phyloP scores from a whole-genome alignment of 2,797 vertebrate genomes.

The Poecilia picta region DNA sequence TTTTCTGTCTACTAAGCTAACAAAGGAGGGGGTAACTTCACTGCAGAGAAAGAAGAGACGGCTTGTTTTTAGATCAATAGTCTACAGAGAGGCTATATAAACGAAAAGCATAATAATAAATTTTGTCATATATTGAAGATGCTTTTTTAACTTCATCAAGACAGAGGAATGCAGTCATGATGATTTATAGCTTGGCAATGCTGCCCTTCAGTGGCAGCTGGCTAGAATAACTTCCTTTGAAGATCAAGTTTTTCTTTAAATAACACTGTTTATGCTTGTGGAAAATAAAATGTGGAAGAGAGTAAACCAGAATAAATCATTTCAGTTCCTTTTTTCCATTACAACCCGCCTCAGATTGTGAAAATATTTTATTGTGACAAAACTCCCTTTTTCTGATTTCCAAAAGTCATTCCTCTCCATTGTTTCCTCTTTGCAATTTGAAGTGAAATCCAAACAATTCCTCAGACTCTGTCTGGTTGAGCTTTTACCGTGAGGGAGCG shows the following conservation, averaged over 20 bases:
- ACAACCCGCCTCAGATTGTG: constrained; percentile 34
- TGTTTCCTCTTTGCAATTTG: constrained; percentile 31
- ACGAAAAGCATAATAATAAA: constrained; percentile 32
- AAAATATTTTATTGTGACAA: constrained; percentile 50
- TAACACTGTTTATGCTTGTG: background rate
- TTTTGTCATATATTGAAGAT: constrained; percentile 13
- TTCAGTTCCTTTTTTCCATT: constrained; percentile 8
- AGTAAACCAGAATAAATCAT: constrained; percentile 25
- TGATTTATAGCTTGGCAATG: constrained; percentile 80
- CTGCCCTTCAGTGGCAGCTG: constrained; percentile 80
- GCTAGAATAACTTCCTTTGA: constrained; percentile 66
- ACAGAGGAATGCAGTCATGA: constrained; percentile 50
- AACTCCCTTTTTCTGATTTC: constrained; percentile 43
- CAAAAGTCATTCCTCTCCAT: constrained; percentile 52
- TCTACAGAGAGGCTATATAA: constrained; percentile 29
- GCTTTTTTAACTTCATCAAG: constrained; percentile 50
- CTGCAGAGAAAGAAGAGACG: constrained; percentile 18
- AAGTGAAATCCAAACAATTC: constrained; percentile 39
- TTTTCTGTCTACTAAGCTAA: constrained; percentile 50
- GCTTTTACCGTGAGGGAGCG: constrained; percentile 45
- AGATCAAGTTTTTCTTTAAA: background rate
- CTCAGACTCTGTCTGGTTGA: constrained; percentile 47
- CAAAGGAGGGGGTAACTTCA: constrained; percentile 56
- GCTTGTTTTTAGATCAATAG: constrained; percentile 43
- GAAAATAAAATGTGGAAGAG: constrained; percentile 13